phyloP scores from a whole-genome alignment of 2,888 invertebrate species.

The Deroplatys truncata region DNA sequence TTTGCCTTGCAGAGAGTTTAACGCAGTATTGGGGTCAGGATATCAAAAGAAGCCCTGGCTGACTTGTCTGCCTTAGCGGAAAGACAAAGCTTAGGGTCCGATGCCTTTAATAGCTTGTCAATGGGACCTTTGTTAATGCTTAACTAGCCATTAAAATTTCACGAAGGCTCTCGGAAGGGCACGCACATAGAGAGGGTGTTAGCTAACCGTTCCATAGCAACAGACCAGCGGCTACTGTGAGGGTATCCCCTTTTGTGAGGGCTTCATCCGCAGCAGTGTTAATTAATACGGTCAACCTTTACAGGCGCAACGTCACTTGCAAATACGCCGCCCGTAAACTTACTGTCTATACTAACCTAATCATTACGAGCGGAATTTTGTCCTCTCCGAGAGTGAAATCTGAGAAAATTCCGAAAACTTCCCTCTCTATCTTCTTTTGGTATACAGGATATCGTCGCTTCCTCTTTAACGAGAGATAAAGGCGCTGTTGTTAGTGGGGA shows the following conservation, averaged over 20 bases:
- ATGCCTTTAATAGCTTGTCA: background rate
- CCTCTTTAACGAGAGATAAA: too few relatives aligned
- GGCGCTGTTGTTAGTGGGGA: too few relatives aligned
- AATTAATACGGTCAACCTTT: background rate
- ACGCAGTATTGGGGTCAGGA: background rate
- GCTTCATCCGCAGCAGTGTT: background rate
- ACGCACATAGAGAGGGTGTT: background rate
- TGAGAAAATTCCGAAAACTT: background rate
- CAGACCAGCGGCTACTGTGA: background rate
- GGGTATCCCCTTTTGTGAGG: background rate
- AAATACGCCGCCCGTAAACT: background rate
- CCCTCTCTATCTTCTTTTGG: background rate
- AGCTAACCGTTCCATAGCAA: background rate
- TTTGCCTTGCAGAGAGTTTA: too few relatives aligned
- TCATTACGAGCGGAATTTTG: background rate
- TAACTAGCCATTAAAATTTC: constrained; percentile 1
- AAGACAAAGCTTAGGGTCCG: background rate
- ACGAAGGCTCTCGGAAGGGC: background rate
- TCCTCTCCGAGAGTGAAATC: background rate
- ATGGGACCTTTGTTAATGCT: constrained; percentile 8
- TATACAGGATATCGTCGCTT: background rate
- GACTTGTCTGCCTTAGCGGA: background rate
- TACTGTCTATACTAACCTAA: background rate
- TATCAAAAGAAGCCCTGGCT: background rate
- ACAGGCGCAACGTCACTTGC: background rate